phyloP scores from a whole-genome alignment of 2,113 vertebrate genomes.

The Ctenomys sociabilis region DNA sequence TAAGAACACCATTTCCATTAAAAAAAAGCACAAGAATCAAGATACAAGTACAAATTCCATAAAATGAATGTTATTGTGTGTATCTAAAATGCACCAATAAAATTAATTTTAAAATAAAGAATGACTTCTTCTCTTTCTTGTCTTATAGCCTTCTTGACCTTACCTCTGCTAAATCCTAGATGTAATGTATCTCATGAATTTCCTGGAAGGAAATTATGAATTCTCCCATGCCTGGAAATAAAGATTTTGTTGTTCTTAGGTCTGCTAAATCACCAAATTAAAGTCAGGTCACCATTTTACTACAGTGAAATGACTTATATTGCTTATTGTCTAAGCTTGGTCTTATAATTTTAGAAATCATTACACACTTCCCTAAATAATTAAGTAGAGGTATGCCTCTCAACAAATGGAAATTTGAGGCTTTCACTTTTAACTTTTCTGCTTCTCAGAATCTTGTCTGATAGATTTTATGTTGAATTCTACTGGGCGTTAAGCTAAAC shows the following conservation, averaged over 20 bases:
- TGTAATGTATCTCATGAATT: neutral
- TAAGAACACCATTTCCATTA: neutral
- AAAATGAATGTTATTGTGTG: neutral
- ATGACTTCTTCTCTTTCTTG: neutral
- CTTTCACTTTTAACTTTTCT: neutral
- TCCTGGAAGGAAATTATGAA: neutral
- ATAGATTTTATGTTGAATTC: slow-evolving; percentile 53
- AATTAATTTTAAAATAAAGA: neutral
- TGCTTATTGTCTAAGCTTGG: neutral
- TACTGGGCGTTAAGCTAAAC: slow-evolving; percentile 4
- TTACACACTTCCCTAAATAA: slow-evolving; percentile 17
- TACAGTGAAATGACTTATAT: neutral
- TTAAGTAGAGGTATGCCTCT: neutral
- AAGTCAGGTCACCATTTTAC: neutral
- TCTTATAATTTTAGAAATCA: slow-evolving; percentile 10
- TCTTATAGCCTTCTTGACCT: neutral
- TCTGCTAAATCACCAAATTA: neutral
- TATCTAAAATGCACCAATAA: neutral
- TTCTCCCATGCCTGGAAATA: neutral
- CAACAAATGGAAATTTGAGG: neutral
- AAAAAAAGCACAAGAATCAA: neutral
- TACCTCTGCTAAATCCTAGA: neutral
- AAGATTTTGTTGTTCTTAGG: neutral
- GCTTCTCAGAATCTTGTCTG: slow-evolving; percentile 12
- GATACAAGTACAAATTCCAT: neutral